Evolutionary conservation across 2,888 invertebrate species (phyloP), one percentile per base, ranked within the genome.

Genomic region (Camponotus fellah): DNA sequence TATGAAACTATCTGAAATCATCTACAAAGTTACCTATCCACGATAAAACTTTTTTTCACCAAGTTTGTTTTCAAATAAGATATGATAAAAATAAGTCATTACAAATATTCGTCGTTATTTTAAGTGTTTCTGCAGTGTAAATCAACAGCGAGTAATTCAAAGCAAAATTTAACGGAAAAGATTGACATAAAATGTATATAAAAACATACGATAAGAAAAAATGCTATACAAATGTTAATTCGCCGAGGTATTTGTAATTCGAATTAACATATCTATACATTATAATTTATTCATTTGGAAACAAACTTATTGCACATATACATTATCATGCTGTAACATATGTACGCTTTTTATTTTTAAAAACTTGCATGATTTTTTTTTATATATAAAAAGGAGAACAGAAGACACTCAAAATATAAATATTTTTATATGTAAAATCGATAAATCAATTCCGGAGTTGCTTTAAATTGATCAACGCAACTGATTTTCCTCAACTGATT

Each of bases 221-320:
- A 5, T 32, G 49, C 37, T n/a, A 72, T 37, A 40, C 1, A 74
- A 74, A 60, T 43, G 72, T n/a, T 72, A 72, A 58, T 72, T 72
- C 6, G 3, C 10, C 14, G 26, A 12, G 60, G 40, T 8, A 40
- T 21, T 74, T 17, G 4, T 43, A n/a, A 14, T 32, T 32, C 12
- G 17, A 3, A 37, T 60, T 21, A 72, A 17, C 32, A 14, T 32
- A 21, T 43, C 43, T 74, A 26, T 17, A 26, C 5, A 21, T 58
- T 21, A 60, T 26, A 6, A 40, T 26, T 72, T 60, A 60, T 40
- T 17, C 26, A 5, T 32, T 43, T 32, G 5, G 32, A 62, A 62
- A 62, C 8, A 17, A 49, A 69, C 10, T 49, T 3, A 17, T 17
- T 46, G 12, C 32, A 6, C 2, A 17, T 2, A 3, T 14, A 10